A percentile compares a stretch with the other conserved stretches of the same genome.
These are phyloP conservation scores for Oryzias dopingdopingensis DNA, from an alignment of 2,797 vertebrate species.

Conservation along the genomic window DNA sequence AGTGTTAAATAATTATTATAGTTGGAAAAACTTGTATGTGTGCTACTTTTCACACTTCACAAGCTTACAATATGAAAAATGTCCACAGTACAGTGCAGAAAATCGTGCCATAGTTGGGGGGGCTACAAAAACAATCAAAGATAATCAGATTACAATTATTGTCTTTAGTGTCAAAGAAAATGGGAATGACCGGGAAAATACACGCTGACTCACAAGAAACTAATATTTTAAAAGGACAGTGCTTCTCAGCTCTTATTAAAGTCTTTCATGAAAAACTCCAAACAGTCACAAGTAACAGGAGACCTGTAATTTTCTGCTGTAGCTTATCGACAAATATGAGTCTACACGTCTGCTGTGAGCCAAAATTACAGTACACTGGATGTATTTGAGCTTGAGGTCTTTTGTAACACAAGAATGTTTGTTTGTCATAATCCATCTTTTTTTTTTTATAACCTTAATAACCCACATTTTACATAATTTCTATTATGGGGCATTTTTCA, in stretches of 20 bases:
- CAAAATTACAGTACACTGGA: constrained; percentile 66
- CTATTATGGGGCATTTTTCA: constrained; percentile 33
- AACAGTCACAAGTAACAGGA: constrained; percentile 52
- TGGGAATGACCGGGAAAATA: constrained; percentile 29
- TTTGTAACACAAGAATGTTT: constrained; percentile 51
- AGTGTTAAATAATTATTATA: too few species aligned
- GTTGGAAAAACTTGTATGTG: not conserved
- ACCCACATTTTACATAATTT: constrained; percentile 43
- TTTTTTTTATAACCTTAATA: constrained; percentile 57
- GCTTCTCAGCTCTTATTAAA: constrained; percentile 55
- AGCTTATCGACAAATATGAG: constrained; percentile 71
- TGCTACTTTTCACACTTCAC: not conserved
- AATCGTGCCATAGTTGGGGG: constrained; percentile 1
- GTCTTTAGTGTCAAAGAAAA: constrained; percentile 24
- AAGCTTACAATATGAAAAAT: not conserved
- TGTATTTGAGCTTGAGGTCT: constrained; percentile 52
- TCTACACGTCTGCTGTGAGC: constrained; percentile 62
- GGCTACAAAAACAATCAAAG: constrained; percentile 22
- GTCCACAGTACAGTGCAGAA: not conserved
- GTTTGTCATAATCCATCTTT: constrained; percentile 30
- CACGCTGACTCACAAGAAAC: constrained; percentile 53
- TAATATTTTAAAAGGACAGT: constrained; percentile 55
- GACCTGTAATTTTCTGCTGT: constrained; percentile 71
- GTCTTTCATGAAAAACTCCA: constrained; percentile 52
- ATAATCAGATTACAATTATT: constrained; percentile 27